Evolutionary conservation across 1,140 invertebrate species (phyloP).

Genomic region (Latrodectus geometricus): DNA sequence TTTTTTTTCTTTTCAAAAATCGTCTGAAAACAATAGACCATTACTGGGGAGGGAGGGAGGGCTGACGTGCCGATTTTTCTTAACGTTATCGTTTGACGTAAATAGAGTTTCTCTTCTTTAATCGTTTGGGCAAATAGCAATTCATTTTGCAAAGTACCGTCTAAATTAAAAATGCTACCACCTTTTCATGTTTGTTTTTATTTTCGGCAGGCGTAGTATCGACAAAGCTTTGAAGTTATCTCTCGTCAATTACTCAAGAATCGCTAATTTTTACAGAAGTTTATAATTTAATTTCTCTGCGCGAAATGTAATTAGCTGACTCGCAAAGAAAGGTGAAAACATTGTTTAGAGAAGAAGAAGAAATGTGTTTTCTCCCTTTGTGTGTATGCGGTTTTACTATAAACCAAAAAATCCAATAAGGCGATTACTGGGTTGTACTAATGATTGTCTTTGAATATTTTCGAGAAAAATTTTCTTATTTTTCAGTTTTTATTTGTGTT

Average conservation of each 20-base stretch:
- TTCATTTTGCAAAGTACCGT: not conserved
- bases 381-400: no score
- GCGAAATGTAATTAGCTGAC: slow-evolving; percentile 14
- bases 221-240: not conserved
- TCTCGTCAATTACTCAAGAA: not conserved
- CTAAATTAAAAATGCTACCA: slow-evolving; percentile 2
- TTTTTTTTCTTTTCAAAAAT: no score
- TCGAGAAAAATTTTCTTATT: no score
- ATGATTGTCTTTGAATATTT: no score
- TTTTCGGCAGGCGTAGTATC: not conserved
- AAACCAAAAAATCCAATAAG: no score
- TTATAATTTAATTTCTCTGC: slow-evolving; percentile 24
- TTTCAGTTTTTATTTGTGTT: no score
- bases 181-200: not conserved
- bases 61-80: not conserved
- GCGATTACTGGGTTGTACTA: no score
- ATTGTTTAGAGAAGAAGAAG: not conserved
- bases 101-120: slow-evolving; percentile 4
- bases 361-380: no score
- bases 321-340: not conserved
- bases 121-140: slow-evolving; percentile 17
- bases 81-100: not conserved
- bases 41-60: not conserved
- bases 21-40: not conserved
- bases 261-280: slow-evolving; percentile 13